Evolutionary conservation across 2,113 vertebrate species (phyloP).

Genomic region (Pterocles gutturalis): DNA sequence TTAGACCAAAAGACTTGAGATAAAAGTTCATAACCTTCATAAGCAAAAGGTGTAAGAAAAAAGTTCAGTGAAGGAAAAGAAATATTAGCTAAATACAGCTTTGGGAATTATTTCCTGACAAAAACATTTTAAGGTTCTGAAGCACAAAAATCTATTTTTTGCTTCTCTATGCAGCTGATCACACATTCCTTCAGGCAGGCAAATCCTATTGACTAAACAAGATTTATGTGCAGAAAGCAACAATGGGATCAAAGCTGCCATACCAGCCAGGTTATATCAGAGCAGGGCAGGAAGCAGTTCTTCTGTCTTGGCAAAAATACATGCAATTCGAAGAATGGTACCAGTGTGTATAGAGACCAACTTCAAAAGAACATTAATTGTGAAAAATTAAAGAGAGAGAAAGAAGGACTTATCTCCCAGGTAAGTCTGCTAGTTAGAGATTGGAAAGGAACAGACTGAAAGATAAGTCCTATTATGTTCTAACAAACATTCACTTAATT

Average conservation of each 20-base stretch:
- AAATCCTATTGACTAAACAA: constrained; percentile 26
- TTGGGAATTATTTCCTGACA: background rate
- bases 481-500: background rate
- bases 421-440: background rate
- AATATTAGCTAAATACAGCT: background rate
- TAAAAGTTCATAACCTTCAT: background rate
- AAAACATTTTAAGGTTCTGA: constrained; percentile 14
- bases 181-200: constrained; percentile 1
- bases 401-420: background rate
- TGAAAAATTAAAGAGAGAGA: background rate
- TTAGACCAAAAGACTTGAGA: background rate
- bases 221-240: constrained; percentile 6
- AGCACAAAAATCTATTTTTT: constrained; percentile 34
- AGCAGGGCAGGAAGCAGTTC: background rate
- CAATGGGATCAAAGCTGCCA: background rate
- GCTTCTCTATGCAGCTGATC: background rate
- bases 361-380: background rate
- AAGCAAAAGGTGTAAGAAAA: background rate
- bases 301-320: background rate
- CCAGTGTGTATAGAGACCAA: background rate
- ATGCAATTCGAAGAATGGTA: background rate
- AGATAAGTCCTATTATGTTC: background rate
- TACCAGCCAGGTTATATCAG: background rate
- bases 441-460: background rate
- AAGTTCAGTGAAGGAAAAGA: background rate